phyloP scores from a whole-genome alignment of 1,140 invertebrate species.

The Laupala kohalensis region DNA sequence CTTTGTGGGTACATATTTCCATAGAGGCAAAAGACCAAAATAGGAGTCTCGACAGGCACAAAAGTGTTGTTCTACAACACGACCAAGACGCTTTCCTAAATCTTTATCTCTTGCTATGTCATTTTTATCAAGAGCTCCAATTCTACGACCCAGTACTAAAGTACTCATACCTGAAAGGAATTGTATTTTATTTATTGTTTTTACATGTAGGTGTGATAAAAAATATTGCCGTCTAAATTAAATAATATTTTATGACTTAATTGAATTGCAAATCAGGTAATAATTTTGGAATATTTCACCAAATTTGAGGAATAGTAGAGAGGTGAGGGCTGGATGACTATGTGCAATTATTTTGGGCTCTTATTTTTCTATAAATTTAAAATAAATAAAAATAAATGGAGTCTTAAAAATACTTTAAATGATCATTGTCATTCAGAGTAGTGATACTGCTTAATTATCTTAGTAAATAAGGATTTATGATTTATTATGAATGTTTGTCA shows the following conservation, averaged over 20 bases:
- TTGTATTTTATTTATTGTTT: neutral
- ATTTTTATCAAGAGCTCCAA: slow-evolving; percentile 57
- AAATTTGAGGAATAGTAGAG: no score
- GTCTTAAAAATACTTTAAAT: no score
- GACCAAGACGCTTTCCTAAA: slow-evolving; percentile 37
- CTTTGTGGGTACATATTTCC: slow-evolving; percentile 63
- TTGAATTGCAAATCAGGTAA: neutral
- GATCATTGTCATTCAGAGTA: no score
- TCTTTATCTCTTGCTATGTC: slow-evolving; percentile 20
- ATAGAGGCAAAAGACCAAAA: slow-evolving; percentile 65
- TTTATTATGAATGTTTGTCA: no score
- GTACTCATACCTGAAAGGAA: slow-evolving; percentile 47
- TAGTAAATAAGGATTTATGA: no score
- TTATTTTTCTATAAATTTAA: no score
- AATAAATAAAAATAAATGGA: no score
- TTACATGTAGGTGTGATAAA: neutral
- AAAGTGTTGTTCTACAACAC: slow-evolving; percentile 60
- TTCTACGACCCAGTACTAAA: slow-evolving; percentile 57
- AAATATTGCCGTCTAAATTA: neutral
- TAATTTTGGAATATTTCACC: no score
- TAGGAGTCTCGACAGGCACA: slow-evolving; percentile 61
- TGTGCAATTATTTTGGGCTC: no score
- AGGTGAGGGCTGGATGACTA: no score
- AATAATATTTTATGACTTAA: neutral
- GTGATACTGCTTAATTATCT: no score